phyloP scores from a whole-genome alignment of 2,888 invertebrate species.

The Torymus texanus region DNA sequence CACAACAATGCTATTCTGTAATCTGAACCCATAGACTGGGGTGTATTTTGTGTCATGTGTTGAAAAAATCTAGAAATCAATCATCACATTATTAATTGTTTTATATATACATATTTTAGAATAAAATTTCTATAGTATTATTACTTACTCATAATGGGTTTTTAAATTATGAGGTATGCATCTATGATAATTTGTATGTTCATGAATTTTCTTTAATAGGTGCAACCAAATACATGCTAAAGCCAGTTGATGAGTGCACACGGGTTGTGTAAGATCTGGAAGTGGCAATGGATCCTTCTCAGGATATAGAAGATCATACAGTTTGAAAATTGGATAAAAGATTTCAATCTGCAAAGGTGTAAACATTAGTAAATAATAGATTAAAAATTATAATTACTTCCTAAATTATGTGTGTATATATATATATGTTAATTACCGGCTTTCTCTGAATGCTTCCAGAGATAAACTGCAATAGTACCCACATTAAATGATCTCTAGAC shows the following conservation, averaged over 20 bases:
- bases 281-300: conserved; percentile 90
- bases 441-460: conserved; percentile 97
- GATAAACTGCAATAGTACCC: conserved; percentile 97
- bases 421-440: conserved; percentile 78
- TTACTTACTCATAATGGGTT: conserved; percentile 86
- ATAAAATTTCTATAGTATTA: not conserved
- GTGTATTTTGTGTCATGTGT: conserved; percentile 85
- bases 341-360: conserved; percentile 80
- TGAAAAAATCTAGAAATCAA: conserved; percentile 53
- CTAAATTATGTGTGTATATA: conserved; percentile 56
- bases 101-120: conserved; percentile 22
- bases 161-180: conserved; percentile 89
- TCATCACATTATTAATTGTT: conserved; percentile 3
- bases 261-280: conserved; percentile 91
- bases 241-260: conserved; percentile 93
- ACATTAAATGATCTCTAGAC: conserved; percentile 98
- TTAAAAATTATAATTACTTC: conserved; percentile 2
- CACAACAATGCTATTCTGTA: conserved; percentile 94
- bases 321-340: conserved; percentile 91
- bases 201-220: conserved; percentile 94
- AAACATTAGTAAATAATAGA: conserved; percentile 50
- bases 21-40: conserved; percentile 87
- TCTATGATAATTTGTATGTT: conserved; percentile 85
- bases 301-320: conserved; percentile 94
- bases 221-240: conserved; percentile 98